Evolutionary conservation across 2,888 invertebrate genomes (phyloP).

Genomic region (Melinaea menophilus): DNA sequence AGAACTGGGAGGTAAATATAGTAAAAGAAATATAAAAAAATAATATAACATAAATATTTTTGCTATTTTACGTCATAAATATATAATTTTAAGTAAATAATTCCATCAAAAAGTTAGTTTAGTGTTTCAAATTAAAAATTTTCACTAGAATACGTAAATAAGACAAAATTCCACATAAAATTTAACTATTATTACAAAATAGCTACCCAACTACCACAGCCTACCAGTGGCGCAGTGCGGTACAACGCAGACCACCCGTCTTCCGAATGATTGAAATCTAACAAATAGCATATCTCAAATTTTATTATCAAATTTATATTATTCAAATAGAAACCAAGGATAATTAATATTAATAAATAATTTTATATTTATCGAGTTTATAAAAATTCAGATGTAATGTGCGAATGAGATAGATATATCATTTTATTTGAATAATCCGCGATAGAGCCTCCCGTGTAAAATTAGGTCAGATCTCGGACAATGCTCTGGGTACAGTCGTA

Average conservation of each 20-base stretch:
- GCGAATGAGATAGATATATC: not conserved
- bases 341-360: too few species aligned
- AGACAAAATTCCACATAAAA: too few species aligned
- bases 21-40: not conserved
- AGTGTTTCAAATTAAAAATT: too few species aligned
- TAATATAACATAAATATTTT: not conserved
- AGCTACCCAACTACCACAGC: constrained; percentile 2
- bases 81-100: too few species aligned
- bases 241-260: constrained; percentile 27
- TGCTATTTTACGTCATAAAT: too few species aligned
- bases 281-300: not conserved
- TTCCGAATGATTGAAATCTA: constrained; percentile 1
- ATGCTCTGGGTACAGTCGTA: not conserved
- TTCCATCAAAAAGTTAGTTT: too few species aligned
- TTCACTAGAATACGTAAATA: too few species aligned
- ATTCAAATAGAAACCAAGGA: too few species aligned
- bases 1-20: not conserved
- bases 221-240: constrained; percentile 53
- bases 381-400: too few species aligned
- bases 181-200: too few species aligned
- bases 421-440: not conserved
- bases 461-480: constrained; percentile 6
- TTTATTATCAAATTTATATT: too few species aligned
- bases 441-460: not conserved
- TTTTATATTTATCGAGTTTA: too few species aligned